Conservation (phyloP, 1,140 invertebrate species). For the Drepana arcuata region DNA sequence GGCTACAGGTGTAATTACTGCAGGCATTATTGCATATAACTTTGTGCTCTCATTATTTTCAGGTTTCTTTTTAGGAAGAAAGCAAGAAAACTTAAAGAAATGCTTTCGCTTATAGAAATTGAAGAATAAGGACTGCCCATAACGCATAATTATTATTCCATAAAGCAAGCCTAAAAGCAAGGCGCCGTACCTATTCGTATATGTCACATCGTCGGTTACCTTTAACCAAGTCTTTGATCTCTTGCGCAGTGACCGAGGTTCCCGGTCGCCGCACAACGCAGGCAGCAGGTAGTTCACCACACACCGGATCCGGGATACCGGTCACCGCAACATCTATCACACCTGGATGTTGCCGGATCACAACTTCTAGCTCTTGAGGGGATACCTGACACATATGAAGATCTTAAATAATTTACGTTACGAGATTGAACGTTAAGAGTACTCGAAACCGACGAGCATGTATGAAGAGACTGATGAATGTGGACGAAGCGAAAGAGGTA, state of each 20-base stretch:
- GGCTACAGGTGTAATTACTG: too few relatives aligned
- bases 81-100: too few relatives aligned
- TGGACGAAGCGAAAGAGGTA: too few relatives aligned
- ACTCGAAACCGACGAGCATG: background rate
- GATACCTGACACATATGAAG: constrained; percentile 25
- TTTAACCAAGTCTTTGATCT: constrained; percentile 36
- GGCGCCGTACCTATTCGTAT: too few relatives aligned
- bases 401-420: background rate
- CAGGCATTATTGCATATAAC: too few relatives aligned
- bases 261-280: constrained; percentile 18
- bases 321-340: constrained; percentile 78
- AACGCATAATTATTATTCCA: too few relatives aligned
- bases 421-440: background rate
- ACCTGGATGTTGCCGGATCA: constrained; percentile 74
- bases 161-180: too few relatives aligned
- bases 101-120: too few relatives aligned
- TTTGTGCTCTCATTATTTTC: background rate
- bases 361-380: constrained; percentile 73
- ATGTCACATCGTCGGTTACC: constrained; percentile 5
- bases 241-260: constrained; percentile 34
- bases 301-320: constrained; percentile 71
- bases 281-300: constrained; percentile 18
- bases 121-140: too few relatives aligned
- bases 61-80: background rate
- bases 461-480: too few relatives aligned